A percentile compares a stretch with the other conserved stretches of the same genome.
Evolutionary conservation across 2,888 invertebrate species (phyloP).

Genomic region (Shargacucullia verbasci): DNA sequence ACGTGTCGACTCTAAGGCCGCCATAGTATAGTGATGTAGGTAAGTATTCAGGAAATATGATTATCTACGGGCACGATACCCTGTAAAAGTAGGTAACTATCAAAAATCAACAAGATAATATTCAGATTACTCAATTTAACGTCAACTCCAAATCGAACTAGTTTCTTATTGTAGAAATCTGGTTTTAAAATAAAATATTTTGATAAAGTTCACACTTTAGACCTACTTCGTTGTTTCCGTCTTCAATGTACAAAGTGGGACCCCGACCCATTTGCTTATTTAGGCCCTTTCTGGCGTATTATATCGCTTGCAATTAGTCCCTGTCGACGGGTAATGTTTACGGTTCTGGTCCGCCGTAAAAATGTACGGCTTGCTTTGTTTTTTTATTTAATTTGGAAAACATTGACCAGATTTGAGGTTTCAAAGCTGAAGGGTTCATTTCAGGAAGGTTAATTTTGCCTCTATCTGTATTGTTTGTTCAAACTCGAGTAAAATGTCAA

Average conservation of each 20-base stretch:
- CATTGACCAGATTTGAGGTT: conserved; percentile 47
- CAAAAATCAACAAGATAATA: too few relatives aligned
- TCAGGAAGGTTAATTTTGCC: conserved; percentile 7
- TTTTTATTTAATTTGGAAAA: conserved; percentile 48
- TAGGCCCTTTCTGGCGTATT: conserved; percentile 55
- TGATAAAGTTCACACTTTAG: too few relatives aligned
- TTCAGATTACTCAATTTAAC: too few relatives aligned
- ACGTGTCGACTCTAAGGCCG: too few relatives aligned
- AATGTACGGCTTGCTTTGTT: conserved; percentile 41
- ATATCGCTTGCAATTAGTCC: conserved; percentile 63
- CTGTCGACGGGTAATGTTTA: conserved; percentile 55
- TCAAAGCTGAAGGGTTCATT: conserved; percentile 15
- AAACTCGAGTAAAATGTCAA: conserved; percentile 4
- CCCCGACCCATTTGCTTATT: conserved; percentile 49
- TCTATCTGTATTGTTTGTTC: conserved; percentile 2
- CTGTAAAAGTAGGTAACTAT: too few relatives aligned
- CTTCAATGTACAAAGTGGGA: conserved; percentile 14
- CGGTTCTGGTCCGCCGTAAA: conserved; percentile 42
- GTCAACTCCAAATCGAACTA: too few relatives aligned
- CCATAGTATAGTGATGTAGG: too few relatives aligned
- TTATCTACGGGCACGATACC: too few relatives aligned
- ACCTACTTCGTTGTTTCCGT: too few relatives aligned
- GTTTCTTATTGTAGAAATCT: too few relatives aligned
- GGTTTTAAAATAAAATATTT: too few relatives aligned
- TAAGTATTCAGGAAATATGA: too few relatives aligned